Evolutionary conservation across 2,888 invertebrate genomes (phyloP).

Genomic region (Drosophila colorata): DNA sequence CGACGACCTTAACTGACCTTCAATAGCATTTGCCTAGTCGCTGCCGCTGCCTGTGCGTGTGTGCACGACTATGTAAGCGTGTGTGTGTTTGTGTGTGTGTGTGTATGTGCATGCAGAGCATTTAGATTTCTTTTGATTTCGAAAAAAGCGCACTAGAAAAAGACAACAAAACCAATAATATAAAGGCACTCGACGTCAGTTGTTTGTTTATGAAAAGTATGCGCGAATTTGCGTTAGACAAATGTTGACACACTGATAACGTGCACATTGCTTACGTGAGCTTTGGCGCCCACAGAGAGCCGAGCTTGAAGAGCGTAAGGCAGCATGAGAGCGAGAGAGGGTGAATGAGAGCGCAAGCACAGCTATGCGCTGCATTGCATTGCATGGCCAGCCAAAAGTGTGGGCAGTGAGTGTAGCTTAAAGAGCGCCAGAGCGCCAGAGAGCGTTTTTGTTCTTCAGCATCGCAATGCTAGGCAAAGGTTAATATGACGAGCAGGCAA

Average conservation of each 20-base stretch:
- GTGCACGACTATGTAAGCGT: slow-evolving; percentile 14
- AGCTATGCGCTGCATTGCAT: slow-evolving; percentile 1
- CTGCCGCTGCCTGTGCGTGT: slow-evolving; percentile 30
- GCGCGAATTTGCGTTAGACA: slow-evolving; percentile 42
- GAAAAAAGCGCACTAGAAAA: slow-evolving; percentile 34
- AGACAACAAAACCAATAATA: slow-evolving; percentile 14
- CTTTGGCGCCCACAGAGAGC: slow-evolving; percentile 38
- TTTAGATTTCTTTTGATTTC: slow-evolving; percentile 55
- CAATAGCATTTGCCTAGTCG: slow-evolving; percentile 66
- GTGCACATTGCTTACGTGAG: slow-evolving; percentile 58
- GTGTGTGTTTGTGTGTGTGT: slow-evolving; percentile 16
- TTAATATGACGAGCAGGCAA: slow-evolving; percentile 2
- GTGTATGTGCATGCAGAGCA: slow-evolving; percentile 47
- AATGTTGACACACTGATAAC: slow-evolving; percentile 71
- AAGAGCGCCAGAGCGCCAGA: slow-evolving; percentile 3
- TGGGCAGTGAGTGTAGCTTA: not conserved
- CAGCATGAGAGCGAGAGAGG: slow-evolving; percentile 3
- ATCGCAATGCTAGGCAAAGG: slow-evolving; percentile 4
- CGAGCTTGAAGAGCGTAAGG: slow-evolving; percentile 26
- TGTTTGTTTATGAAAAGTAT: slow-evolving; percentile 79
- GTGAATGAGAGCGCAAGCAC: slow-evolving; percentile 6
- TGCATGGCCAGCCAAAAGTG: not conserved
- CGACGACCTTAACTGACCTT: slow-evolving; percentile 79
- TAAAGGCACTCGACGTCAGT: slow-evolving; percentile 32
- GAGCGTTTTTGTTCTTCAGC: slow-evolving; percentile 5